Conservation (phyloP, 30 jellyfish, hydroid and myxozoan species). For the Morbakka virulenta region DNA sequence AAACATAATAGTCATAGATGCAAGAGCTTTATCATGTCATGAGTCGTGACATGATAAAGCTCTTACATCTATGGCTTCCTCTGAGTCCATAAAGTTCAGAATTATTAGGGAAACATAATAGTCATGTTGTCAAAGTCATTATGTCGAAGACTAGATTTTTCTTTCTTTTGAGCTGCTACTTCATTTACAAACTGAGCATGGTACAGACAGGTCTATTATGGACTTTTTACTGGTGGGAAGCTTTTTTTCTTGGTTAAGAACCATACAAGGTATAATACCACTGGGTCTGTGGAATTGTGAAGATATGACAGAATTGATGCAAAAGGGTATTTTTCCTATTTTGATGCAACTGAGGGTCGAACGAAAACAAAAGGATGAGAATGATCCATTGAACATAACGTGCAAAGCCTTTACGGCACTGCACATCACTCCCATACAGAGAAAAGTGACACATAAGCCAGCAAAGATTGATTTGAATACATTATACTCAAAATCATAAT, state of each 20-base stretch:
- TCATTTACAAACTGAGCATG: neutral
- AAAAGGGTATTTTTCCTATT: conserved; percentile 25
- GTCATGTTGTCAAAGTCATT: too few relatives aligned
- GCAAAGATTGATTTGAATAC: conserved; percentile 16
- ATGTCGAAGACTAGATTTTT: too few relatives aligned
- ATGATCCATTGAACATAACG: conserved; percentile 19
- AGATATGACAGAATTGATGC: conserved; percentile 32
- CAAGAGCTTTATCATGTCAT: too few relatives aligned
- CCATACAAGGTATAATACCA: too few relatives aligned
- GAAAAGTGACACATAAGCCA: conserved; percentile 2
- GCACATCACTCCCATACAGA: conserved; percentile 29
- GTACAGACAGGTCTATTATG: conserved; percentile 2
- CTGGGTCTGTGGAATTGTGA: too few relatives aligned
- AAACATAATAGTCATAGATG: too few relatives aligned
- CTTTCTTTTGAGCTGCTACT: too few relatives aligned
- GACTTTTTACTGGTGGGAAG: conserved; percentile 24
- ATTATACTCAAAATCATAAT: conserved; percentile 22
- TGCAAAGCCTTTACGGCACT: conserved; percentile 14
- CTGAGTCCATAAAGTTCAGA: too few relatives aligned
- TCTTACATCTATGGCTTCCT: too few relatives aligned
- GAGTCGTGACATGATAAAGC: too few relatives aligned
- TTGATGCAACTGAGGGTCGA: conserved; percentile 30
- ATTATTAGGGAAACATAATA: too few relatives aligned
- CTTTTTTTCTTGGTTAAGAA: too few relatives aligned
- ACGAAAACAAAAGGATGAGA: conserved; percentile 25